Percentiles rank a stretch among this genome's conserved stretches.
These are phyloP conservation scores for Ethmia dodecea DNA, from an alignment of 2,888 invertebrate species.

Conservation along the genomic window DNA sequence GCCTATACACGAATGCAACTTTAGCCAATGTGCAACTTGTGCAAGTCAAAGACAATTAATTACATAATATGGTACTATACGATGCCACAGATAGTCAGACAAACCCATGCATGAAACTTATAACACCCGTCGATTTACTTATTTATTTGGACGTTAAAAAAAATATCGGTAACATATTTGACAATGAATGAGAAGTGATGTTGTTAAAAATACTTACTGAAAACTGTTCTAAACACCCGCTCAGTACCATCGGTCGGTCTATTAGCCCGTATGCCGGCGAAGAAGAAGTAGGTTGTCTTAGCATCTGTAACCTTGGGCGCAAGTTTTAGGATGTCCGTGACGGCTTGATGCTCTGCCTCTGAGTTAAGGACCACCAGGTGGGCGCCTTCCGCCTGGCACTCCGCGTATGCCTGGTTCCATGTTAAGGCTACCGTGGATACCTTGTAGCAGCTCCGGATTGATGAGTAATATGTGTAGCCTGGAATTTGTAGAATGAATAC, in stretches of 20 bases:
- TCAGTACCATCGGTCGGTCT: slow-evolving; percentile 25
- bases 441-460: slow-evolving; percentile 49
- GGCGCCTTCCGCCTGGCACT: slow-evolving; percentile 42
- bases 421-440: slow-evolving; percentile 29
- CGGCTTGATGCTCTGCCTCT: slow-evolving; percentile 30
- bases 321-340: slow-evolving; percentile 29
- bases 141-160: too few relatives aligned
- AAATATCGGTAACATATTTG: too few relatives aligned
- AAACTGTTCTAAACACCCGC: slow-evolving; percentile 46
- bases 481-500: too few relatives aligned
- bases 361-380: slow-evolving; percentile 52
- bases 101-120: too few relatives aligned
- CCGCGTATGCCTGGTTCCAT: slow-evolving; percentile 50
- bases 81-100: too few relatives aligned
- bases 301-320: slow-evolving; percentile 13
- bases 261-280: slow-evolving; percentile 44
- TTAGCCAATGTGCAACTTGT: too few relatives aligned
- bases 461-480: slow-evolving; percentile 39
- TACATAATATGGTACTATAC: too few relatives aligned
- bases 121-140: too few relatives aligned
- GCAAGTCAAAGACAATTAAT: too few relatives aligned
- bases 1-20: too few relatives aligned
- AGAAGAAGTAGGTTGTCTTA: slow-evolving; percentile 33
- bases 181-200: too few relatives aligned
- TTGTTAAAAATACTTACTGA: slow-evolving; percentile 56